Percentiles rank a stretch among this genome's conserved stretches.
Conservation (phyloP, 2,888 invertebrate species). For the Rhingia campestris region DNA sequence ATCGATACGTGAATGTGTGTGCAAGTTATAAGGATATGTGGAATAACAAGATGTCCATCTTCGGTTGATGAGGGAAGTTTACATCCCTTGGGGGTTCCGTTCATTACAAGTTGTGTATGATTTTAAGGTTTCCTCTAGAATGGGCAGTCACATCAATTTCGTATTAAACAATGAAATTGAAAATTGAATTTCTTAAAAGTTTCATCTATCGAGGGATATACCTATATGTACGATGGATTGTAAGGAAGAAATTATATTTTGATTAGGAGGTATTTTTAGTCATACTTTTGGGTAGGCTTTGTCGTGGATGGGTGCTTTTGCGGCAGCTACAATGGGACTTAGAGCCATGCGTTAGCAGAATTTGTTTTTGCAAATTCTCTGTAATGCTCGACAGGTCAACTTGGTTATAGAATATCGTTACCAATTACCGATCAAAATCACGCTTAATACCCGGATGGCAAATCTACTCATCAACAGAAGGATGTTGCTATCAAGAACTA, state of each 20-base stretch:
- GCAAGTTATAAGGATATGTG: constrained; percentile 8
- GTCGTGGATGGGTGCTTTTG: too few relatives aligned
- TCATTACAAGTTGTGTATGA: constrained; percentile 37
- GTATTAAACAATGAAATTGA: constrained; percentile 41
- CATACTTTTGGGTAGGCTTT: too few relatives aligned
- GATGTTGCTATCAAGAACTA: too few relatives aligned
- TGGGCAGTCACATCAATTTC: constrained; percentile 16
- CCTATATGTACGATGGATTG: too few relatives aligned
- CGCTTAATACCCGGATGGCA: too few relatives aligned
- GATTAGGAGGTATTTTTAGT: background rate
- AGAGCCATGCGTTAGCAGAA: too few relatives aligned
- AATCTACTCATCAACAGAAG: too few relatives aligned
- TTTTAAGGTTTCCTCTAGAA: constrained; percentile 51
- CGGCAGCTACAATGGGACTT: too few relatives aligned
- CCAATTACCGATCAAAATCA: too few relatives aligned
- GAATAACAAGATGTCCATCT: constrained; percentile 12
- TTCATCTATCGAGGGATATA: constrained; percentile 4
- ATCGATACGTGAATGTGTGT: constrained; percentile 41
- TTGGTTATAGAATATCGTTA: too few relatives aligned
- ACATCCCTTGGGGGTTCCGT: constrained; percentile 45
- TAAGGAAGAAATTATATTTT: background rate
- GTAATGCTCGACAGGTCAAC: too few relatives aligned
- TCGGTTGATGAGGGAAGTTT: constrained; percentile 4
- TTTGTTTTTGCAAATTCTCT: too few relatives aligned
- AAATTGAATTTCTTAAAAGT: constrained; percentile 52